A percentile compares a stretch with the other conserved stretches of the same genome.
These are phyloP conservation scores for Antitype chi DNA, from an alignment of 2,888 invertebrate genomes.

Conservation along the genomic window DNA sequence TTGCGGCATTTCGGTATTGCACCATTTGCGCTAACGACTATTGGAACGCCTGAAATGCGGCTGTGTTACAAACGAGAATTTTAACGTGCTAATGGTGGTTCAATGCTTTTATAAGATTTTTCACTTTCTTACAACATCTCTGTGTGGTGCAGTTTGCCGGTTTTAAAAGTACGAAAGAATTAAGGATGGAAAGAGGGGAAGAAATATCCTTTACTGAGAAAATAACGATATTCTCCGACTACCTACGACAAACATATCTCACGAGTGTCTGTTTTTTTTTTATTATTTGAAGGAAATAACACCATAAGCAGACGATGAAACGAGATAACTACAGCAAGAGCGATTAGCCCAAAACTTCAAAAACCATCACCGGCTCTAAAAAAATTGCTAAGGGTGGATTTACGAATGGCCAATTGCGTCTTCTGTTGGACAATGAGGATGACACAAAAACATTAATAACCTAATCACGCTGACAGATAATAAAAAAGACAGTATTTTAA, in stretches of 20 bases:
- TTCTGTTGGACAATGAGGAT: neutral
- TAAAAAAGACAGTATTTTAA: conserved; percentile 10
- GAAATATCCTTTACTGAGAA: neutral
- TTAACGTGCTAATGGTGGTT: conserved; percentile 30
- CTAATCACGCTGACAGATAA: neutral
- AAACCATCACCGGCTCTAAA: neutral
- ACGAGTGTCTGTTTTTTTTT: neutral
- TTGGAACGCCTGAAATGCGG: conserved; percentile 60
- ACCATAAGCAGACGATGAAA: neutral
- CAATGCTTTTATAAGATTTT: conserved; percentile 19
- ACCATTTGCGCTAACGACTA: conserved; percentile 77
- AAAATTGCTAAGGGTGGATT: neutral
- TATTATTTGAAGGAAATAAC: conserved; percentile 1
- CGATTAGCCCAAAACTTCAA: neutral
- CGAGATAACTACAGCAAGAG: neutral
- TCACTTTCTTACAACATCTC: neutral
- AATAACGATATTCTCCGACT: neutral
- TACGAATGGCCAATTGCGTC: neutral
- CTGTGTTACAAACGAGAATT: conserved; percentile 53
- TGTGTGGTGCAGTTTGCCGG: neutral
- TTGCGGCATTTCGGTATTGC: conserved; percentile 76
- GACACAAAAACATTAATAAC: neutral
- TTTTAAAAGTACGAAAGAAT: neutral
- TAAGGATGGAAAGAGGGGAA: neutral
- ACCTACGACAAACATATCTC: neutral